Evolutionary conservation across 2,888 invertebrate genomes (phyloP), one percentile per base, ranked within the genome.

Genomic region (Nysson spinosus): DNA sequence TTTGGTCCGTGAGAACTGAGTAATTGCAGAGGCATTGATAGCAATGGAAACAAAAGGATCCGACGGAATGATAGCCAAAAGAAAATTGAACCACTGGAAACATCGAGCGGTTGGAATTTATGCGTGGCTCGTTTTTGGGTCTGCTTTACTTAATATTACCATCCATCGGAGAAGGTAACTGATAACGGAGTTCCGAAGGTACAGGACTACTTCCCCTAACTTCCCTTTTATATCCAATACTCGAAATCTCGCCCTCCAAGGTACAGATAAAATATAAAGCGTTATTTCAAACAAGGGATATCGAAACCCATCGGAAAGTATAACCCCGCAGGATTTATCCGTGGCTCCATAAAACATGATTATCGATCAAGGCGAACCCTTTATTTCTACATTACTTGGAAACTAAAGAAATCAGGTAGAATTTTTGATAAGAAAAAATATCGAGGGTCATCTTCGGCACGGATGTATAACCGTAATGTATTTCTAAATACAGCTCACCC

Each of bases 21-120:
- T 68, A 74, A 73, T 65, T 55, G 56, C 50, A 44, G 34, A 19
- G 43, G 51, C 49, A 54, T 56, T 57, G 62, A 46, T 22, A 35
- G 50, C 44, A 54, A 54, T 39, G 26, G n/a, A 5, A 19, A 22
- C n/a, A 49, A 35, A 40, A 9, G 30, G 2, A 9, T 28, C 16
- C 28, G 34, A 42, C 30, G 47, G 28, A 49, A 44, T n/a, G n/a
- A n/a, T n/a, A n/a, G n/a, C n/a, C n/a, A n/a, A 49, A 63, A 57
- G 49, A 42, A 50, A 66, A 68, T 55, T 62, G 51, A 62, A 47
- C 37, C 42, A 35, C 37, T 4, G 16, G 24, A 12, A 19, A 26
- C 19, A 24, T 37, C 19, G 22, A 34, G 16, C 1, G 22, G 39
- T n/a, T 19, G 32, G 12, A 50, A 50, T 22, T 24, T 26, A 16